Conservation (phyloP, 2,797 vertebrate genomes). For the Schizopygopsis malacanthus region DNA sequence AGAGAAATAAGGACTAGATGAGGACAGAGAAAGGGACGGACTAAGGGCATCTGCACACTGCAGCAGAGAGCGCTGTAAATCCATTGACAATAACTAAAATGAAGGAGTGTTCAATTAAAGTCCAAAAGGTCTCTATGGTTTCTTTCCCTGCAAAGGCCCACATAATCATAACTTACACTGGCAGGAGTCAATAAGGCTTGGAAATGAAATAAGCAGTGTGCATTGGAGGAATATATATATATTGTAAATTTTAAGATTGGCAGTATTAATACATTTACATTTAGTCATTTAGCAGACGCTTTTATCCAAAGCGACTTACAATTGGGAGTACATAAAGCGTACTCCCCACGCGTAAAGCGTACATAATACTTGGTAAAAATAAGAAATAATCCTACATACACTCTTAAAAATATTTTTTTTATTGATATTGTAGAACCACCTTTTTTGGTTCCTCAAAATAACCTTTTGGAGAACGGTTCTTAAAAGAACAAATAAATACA, state of each 20-base stretch:
- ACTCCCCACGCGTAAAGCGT: too few species aligned
- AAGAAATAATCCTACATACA: neutral
- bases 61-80: neutral
- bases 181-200: neutral
- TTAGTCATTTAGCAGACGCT: too few species aligned
- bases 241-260: neutral
- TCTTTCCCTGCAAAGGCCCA: neutral
- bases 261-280: too few species aligned
- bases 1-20: neutral
- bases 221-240: neutral
- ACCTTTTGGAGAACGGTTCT: neutral
- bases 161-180: neutral
- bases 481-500: neutral
- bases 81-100: conserved; percentile 12
- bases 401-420: neutral
- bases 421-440: neutral
- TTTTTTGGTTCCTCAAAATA: too few species aligned
- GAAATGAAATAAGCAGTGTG: conserved; percentile 10
- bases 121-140: conserved; percentile 19
- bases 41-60: conserved; percentile 1
- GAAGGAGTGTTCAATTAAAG: conserved; percentile 2
- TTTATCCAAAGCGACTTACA: too few species aligned
- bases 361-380: neutral
- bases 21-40: conserved; percentile 9
- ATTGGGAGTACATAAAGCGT: too few species aligned